Percentiles rank a stretch among this genome's conserved stretches.
Conservation (phyloP, 2,888 invertebrate species). For the Drosophila silvestris region DNA sequence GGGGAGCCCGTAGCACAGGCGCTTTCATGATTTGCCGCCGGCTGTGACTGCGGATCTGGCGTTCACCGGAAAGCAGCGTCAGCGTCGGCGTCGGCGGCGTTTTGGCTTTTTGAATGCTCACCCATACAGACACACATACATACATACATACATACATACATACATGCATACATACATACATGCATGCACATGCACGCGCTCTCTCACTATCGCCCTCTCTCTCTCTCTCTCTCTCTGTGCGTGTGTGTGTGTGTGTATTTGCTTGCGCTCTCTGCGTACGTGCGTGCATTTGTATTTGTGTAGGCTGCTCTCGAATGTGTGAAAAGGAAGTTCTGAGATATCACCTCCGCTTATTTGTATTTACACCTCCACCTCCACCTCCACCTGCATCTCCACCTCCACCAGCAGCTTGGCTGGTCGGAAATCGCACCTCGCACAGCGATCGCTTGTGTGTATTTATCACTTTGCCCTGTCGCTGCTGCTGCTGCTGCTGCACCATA, state of each 20-base stretch:
- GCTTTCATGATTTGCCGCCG: constrained; percentile 79
- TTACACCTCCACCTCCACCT: constrained; percentile 50
- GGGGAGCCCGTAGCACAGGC: constrained; percentile 36
- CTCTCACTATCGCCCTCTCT: constrained; percentile 3
- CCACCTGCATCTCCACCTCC: constrained; percentile 26
- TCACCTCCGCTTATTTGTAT: constrained; percentile 82
- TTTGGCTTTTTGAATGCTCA: constrained; percentile 62
- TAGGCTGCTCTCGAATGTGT: constrained; percentile 75
- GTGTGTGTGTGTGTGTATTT: neutral
- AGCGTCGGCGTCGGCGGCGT: constrained; percentile 47
- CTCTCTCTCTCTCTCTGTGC: constrained; percentile 3
- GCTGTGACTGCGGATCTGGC: constrained; percentile 63
- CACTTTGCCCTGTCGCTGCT: constrained; percentile 46
- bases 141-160: constrained; percentile 4
- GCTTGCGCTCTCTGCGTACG: constrained; percentile 12
- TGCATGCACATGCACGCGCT: constrained; percentile 19
- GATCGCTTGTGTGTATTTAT: constrained; percentile 44
- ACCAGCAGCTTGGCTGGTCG: constrained; percentile 31
- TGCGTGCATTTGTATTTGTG: constrained; percentile 58
- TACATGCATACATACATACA: constrained; percentile 13
- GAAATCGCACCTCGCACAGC: constrained; percentile 65
- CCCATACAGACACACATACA: constrained; percentile 17
- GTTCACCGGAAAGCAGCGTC: constrained; percentile 70
- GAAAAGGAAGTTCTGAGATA: constrained; percentile 81
- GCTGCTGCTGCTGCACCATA: constrained; percentile 28